phyloP scores from a whole-genome alignment of 2,113 vertebrate genomes.

The Phycodurus eques region DNA sequence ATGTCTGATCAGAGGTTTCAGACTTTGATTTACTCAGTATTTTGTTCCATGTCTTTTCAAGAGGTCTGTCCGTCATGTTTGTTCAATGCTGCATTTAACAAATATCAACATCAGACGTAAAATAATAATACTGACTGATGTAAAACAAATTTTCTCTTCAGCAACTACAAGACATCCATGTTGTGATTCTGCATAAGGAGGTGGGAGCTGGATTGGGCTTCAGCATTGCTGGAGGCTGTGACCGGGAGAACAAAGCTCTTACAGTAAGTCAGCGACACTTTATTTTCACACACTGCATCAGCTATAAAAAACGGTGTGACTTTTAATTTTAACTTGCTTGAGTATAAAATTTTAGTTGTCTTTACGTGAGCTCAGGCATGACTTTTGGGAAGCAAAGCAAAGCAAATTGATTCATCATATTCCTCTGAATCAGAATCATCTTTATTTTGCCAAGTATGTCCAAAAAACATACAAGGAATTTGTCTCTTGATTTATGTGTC shows the following conservation, averaged over 20 bases:
- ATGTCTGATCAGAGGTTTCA: background rate
- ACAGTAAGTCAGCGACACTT: constrained; percentile 76
- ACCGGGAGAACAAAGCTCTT: constrained; percentile 85
- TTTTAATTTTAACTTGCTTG: too few relatives aligned
- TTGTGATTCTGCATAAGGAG: constrained; percentile 91
- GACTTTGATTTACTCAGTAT: background rate
- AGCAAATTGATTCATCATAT: too few relatives aligned
- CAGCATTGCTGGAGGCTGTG: constrained; percentile 88
- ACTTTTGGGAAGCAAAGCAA: background rate
- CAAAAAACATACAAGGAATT: too few relatives aligned
- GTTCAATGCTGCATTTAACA: background rate
- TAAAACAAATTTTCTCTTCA: constrained; percentile 47
- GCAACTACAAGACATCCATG: constrained; percentile 88
- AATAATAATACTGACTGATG: background rate
- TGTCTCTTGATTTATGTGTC: too few relatives aligned
- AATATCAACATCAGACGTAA: background rate
- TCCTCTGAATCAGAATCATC: too few relatives aligned
- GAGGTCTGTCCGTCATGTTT: background rate
- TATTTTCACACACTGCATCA: background rate
- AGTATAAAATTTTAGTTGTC: too few relatives aligned
- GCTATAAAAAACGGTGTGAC: background rate
- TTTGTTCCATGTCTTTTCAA: background rate
- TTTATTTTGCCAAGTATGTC: too few relatives aligned
- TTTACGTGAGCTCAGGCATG: too few relatives aligned
- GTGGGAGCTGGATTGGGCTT: constrained; percentile 89